Base-by-base conservation (phyloP, 1,140 invertebrate species). In the Papilio aristodemus region DNA sequence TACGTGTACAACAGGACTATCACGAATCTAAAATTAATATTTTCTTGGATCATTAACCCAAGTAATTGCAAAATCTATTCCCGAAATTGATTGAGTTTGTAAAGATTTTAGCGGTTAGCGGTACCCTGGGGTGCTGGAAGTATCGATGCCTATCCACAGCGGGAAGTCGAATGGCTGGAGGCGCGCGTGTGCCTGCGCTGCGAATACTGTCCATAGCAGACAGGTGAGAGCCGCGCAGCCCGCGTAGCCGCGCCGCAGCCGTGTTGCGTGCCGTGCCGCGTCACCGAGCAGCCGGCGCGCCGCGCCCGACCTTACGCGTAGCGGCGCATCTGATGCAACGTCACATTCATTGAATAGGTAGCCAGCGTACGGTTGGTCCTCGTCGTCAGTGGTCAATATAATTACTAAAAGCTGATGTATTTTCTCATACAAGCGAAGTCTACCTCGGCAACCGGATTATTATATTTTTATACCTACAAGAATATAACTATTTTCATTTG, bases 171-270 rank as follows among this genome's bases (percentile, higher is more conserved):
- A 83, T 27, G 58, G 63, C 0, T 38, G 41, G 0, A 76, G 79
- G 9, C 58, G 69, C 19, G 70, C 41, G 73, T 74, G 76, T n/a
- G 72, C 67, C 59, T 77, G 39, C 46, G 77, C 64, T 0, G 85
- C 77, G 67, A 87, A 86, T n/a, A 79, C 58, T n/a, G 81, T 69
- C 87, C 87, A 90, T 58, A 90, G 75, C 36, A 73, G 69, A 78
- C 87, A 90, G 13, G 85, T 87, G 54, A 84, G 67, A 32, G 82
- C 77, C 10, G 87, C 87, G 46, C 79, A 79, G 71, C 85, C 82
- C 27, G 81, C 71, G 77, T 86, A 90, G 8, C 54, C 75, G 36
- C 68, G 46, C 69, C 80, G 73, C 63, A 88, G 72, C 1, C 80
- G 79, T 1, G 74, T 68, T n/a, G 82, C 78, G 41, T 74, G 43